Conservation (phyloP, 2,113 vertebrate genomes). For the Pitta sordida region DNA sequence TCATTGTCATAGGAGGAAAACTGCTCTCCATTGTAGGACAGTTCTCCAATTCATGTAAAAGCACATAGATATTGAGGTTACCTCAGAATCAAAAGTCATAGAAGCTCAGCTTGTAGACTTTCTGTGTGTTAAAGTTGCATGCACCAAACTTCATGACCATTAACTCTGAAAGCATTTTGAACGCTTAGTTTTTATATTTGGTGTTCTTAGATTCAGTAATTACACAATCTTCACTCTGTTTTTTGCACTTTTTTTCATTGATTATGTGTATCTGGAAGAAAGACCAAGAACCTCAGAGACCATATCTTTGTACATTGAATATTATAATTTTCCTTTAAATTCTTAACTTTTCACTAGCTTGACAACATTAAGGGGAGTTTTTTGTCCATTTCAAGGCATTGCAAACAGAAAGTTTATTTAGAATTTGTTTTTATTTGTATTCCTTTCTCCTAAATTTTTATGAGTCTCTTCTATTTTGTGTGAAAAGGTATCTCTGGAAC, state of each 20-base stretch:
- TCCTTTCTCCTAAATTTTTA: background rate
- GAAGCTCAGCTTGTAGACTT: background rate
- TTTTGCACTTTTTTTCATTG: background rate
- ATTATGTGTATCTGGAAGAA: background rate
- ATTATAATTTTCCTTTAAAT: background rate
- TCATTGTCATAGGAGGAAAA: background rate
- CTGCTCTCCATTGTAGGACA: background rate
- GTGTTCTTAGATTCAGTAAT: background rate
- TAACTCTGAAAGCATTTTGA: background rate
- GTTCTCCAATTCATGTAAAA: background rate
- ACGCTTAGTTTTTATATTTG: constrained; percentile 11
- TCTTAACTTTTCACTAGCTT: background rate
- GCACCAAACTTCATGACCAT: background rate
- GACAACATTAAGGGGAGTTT: background rate
- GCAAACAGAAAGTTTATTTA: background rate
- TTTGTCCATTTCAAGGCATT: background rate
- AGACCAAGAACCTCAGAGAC: background rate
- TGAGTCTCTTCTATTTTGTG: background rate
- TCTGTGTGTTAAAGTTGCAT: background rate
- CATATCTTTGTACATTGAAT: background rate
- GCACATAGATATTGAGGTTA: background rate
- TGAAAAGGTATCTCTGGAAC: background rate
- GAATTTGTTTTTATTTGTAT: background rate
- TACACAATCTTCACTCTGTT: background rate
- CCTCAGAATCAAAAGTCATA: background rate